Evolutionary conservation across 2,797 vertebrate genomes (phyloP).

Genomic region (Tarsius wallacei): DNA sequence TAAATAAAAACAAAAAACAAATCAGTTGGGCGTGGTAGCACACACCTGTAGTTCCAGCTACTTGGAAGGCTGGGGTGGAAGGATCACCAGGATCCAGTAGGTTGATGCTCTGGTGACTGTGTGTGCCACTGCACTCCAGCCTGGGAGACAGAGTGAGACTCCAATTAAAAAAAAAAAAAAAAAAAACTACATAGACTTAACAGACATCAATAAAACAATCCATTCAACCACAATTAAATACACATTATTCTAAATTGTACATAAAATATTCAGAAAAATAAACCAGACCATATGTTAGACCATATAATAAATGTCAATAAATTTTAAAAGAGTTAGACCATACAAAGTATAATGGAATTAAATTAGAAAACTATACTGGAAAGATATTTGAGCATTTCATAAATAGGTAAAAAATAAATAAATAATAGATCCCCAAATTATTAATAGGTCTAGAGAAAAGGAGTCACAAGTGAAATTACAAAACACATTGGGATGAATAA

Average conservation of each 20-base stretch:
- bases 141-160: too few species aligned
- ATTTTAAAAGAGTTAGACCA: background rate
- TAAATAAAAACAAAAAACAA: too few species aligned
- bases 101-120: too few species aligned
- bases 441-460: background rate
- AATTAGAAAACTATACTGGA: background rate
- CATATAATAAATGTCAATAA: background rate
- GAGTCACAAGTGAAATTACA: background rate
- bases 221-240: background rate
- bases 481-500: background rate
- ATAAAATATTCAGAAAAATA: background rate
- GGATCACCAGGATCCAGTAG: too few species aligned
- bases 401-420: background rate
- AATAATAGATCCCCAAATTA: background rate
- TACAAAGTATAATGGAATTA: background rate
- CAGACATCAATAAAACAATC: background rate
- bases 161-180: too few species aligned
- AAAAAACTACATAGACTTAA: background rate
- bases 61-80: too few species aligned
- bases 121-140: too few species aligned
- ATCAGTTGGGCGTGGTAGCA: too few species aligned
- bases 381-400: background rate
- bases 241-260: background rate
- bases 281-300: background rate
- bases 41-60: too few species aligned